Percentiles rank a stretch among this genome's conserved stretches.
Conservation (phyloP, 1,140 invertebrate species). For the Cyclargus thomasi region DNA sequence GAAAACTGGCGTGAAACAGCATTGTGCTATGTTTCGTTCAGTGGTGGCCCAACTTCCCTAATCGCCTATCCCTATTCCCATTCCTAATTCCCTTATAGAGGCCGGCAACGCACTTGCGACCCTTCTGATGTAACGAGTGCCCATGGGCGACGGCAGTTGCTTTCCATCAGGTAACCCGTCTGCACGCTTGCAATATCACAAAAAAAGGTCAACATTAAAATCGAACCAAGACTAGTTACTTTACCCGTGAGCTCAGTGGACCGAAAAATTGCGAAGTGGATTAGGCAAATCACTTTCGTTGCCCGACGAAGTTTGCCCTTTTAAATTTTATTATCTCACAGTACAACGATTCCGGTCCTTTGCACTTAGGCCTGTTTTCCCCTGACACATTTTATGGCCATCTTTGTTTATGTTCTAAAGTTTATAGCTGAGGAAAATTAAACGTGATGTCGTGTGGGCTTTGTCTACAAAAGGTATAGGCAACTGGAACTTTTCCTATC, state of each 20-base stretch:
- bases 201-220: background rate
- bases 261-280: conserved; percentile 71
- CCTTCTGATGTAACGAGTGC: no score
- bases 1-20: no score
- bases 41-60: no score
- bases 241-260: conserved; percentile 36
- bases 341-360: conserved; percentile 34
- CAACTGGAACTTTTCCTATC: no score
- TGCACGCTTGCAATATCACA: background rate
- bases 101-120: no score
- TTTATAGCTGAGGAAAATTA: background rate
- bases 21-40: no score
- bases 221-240: conserved; percentile 11
- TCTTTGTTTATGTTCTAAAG: conserved; percentile 18
- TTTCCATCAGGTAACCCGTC: no score
- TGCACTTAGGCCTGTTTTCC: conserved; percentile 29
- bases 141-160: no score
- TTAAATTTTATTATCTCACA: conserved; percentile 68
- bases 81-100: no score
- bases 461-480: background rate
- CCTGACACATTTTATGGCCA: conserved; percentile 18
- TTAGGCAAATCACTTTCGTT: conserved; percentile 72
- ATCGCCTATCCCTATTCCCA: no score
- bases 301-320: conserved; percentile 66
- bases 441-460: background rate